Base-by-base conservation (phyloP, 2,888 invertebrate species). In the Syrista parreyssii region DNA sequence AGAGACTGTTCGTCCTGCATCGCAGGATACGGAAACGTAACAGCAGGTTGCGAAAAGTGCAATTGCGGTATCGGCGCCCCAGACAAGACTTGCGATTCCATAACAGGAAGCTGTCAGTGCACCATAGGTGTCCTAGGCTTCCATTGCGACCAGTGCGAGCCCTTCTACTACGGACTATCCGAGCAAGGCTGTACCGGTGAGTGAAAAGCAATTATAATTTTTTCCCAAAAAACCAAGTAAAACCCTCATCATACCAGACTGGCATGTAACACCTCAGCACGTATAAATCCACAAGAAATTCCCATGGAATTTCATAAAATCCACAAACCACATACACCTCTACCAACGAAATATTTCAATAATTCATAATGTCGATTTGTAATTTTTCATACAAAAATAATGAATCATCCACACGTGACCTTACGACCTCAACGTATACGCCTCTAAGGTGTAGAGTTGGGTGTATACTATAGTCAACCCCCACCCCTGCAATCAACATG, bases 71-170 rank as follows among this genome's bases (percentile, higher is more conserved):
- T 93, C 79, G 97, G 97, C 33, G 94, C 98, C 0, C 89, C 92
- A 68, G 93, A 93, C 77, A 91, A 92, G n/a, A 89, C 93, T 34
- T 99, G 99, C 92, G 95, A 97, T 91, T 92, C 94, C 0, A 91
- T 92, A 73, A 94, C 94, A n/a, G 98, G 98, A 12, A 94, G 94
- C 81, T 98, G 98, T 92, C 92, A 93, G 68, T 98, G 97, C 92
- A 95, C 95, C 71, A 91, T 93, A 0, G 97, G 97, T 80, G 96
- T 97, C 1, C 94, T 95, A 82, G 97, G 97, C 76, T 94, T 95
- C 79, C 94, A 93, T 85, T 97, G 97, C 89, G 95, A 95, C 87
- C 92, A 92, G 76, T 97, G 97, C 87, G 93, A 94, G 77, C 93
- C 94, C 77, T 93, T 95, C 73, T 94, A 95, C 91, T 97, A 95